These are phyloP conservation scores for Schmidtea mediterranea DNA, from an alignment of 1,140 invertebrate species.

Conservation along the genomic window DNA sequence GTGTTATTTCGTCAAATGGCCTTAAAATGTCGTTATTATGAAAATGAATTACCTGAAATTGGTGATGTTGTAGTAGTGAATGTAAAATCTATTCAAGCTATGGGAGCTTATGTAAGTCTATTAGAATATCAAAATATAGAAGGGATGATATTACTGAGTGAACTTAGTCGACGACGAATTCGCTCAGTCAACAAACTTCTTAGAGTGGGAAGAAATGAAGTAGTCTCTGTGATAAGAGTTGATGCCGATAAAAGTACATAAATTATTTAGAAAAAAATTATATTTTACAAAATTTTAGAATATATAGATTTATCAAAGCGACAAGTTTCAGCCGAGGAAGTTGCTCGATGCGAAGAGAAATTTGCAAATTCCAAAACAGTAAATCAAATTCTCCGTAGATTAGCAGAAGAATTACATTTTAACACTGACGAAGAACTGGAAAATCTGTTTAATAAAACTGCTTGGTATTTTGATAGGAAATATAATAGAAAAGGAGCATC, in stretches of 20 bases:
- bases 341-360: constrained; percentile 85
- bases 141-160: constrained; percentile 50
- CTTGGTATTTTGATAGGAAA: constrained; percentile 93
- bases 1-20: not conserved
- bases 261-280: no score
- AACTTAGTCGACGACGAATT: constrained; percentile 85
- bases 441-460: constrained; percentile 80
- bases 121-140: constrained; percentile 97
- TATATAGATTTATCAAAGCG: constrained; percentile 98
- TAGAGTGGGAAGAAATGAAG: constrained; percentile 85
- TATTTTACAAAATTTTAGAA: constrained; percentile 34
- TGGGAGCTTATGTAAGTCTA: constrained; percentile 93
- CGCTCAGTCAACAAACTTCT: constrained; percentile 97
- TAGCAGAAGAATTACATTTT: constrained; percentile 72
- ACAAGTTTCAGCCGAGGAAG: constrained; percentile 84
- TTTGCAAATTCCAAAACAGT: constrained; percentile 46
- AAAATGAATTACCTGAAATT: constrained; percentile 82
- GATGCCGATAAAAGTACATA: constrained; percentile 81
- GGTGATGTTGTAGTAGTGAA: constrained; percentile 99
- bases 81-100: constrained; percentile 85
- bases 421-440: constrained; percentile 68
- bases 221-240: constrained; percentile 92
- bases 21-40: constrained; percentile 82
- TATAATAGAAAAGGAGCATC: constrained; percentile 76
- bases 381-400: constrained; percentile 83